Conservation (phyloP, 2,888 invertebrate species). For the Pimpla rufipes region DNA sequence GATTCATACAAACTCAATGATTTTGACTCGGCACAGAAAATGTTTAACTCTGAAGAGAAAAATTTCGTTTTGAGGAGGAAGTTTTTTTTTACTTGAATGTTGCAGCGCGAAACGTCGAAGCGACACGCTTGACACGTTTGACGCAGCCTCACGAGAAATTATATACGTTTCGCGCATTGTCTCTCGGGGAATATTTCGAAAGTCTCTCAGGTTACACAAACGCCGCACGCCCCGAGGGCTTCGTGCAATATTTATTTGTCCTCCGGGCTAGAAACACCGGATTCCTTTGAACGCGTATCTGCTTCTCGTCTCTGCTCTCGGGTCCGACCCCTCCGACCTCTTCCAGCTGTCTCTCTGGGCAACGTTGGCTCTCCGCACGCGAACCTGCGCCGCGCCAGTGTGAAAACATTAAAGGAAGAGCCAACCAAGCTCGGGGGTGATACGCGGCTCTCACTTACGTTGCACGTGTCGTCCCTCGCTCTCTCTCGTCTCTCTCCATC, state of each 20-base stretch:
- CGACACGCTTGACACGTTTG: background rate
- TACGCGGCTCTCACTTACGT: background rate
- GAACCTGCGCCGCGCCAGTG: constrained; percentile 12
- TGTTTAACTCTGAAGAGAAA: too few relatives aligned
- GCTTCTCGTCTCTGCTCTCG: constrained; percentile 18
- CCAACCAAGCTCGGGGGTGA: constrained; percentile 1
- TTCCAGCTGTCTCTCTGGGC: constrained; percentile 14
- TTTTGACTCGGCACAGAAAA: too few relatives aligned
- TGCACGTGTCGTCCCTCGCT: too few relatives aligned
- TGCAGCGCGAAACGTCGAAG: background rate
- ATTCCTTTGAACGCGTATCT: constrained; percentile 57
- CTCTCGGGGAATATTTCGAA: constrained; percentile 14
- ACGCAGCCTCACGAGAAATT: background rate
- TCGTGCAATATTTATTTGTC: constrained; percentile 54
- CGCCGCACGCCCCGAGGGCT: background rate
- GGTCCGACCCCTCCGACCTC: constrained; percentile 15
- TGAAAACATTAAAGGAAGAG: constrained; percentile 55
- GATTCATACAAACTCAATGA: too few relatives aligned
- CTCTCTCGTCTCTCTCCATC: background rate
- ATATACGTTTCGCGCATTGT: too few relatives aligned
- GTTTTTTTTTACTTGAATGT: too few relatives aligned
- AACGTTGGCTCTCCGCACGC: background rate
- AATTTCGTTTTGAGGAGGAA: too few relatives aligned
- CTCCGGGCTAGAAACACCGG: constrained; percentile 15
- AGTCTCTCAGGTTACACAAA: constrained; percentile 24